phyloP scores from a whole-genome alignment of 2,113 vertebrate species.

The Diphyllodes magnificus region DNA sequence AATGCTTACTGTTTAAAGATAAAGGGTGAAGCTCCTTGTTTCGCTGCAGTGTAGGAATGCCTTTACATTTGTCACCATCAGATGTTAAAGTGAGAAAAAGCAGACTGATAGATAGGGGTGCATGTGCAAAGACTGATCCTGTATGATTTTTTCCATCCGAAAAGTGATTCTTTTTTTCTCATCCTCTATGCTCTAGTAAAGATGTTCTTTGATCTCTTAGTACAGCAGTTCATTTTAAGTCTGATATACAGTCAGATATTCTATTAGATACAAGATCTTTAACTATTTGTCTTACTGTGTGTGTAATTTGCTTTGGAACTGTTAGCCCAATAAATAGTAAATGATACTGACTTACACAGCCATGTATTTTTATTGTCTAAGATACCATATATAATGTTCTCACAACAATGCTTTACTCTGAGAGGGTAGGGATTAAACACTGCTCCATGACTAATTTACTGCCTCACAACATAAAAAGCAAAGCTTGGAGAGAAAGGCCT shows the following conservation, averaged over 20 bases:
- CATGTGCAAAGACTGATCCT: neutral
- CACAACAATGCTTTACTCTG: slow-evolving; percentile 26
- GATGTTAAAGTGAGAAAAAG: neutral
- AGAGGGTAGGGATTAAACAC: slow-evolving; percentile 37
- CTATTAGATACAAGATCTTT: slow-evolving; percentile 47
- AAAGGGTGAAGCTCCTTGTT: slow-evolving; percentile 5
- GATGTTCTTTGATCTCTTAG: slow-evolving; percentile 30
- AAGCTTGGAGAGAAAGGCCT: slow-evolving; percentile 33
- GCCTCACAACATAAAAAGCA: slow-evolving; percentile 10
- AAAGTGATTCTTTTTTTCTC: neutral
- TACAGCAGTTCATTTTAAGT: slow-evolving; percentile 23
- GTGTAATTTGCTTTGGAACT: slow-evolving; percentile 59
- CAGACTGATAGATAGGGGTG: neutral
- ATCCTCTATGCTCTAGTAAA: neutral
- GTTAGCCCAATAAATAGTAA: slow-evolving; percentile 27
- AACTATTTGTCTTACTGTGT: slow-evolving; percentile 36
- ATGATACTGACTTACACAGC: neutral
- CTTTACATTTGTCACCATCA: neutral
- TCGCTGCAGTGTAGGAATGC: neutral
- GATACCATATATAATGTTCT: neutral
- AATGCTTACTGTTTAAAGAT: neutral
- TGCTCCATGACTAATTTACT: slow-evolving; percentile 44
- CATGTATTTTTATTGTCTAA: neutral
- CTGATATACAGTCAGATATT: slow-evolving; percentile 22
- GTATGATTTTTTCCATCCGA: neutral